Evolutionary conservation across 2,797 vertebrate species (phyloP), one percentile per base, ranked within the genome.

Genomic region (Geotrypetes seraphini): DNA sequence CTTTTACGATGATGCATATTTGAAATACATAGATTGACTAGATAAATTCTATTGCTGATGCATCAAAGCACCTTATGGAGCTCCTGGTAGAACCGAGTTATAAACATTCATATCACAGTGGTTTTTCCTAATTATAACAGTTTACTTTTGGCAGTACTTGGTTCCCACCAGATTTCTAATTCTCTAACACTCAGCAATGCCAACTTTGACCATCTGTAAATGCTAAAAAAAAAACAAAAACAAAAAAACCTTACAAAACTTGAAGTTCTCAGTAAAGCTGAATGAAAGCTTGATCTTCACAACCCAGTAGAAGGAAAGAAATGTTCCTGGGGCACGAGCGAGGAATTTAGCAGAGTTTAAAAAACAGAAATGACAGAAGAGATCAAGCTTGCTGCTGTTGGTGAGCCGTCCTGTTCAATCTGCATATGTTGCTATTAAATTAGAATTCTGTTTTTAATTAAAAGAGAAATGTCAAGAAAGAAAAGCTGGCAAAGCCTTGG

Each of bases 121-220:
- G 31, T 31, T 53, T 19, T 19, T 43, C 69, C 47, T 63, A 50
- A 60, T 57, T 63, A 49, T 50, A 51, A 47, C 42, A 53, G 47
- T 70, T 75, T 63, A 41, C 52, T 66, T 66, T 70, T 79, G 74
- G 70, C 72, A 65, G 43, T 23, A 40, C 47, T 53, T 40, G 53
- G 34, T 49, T 74, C 61, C 47, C 67, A 43, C 53, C 74, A 74
- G 73, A 66, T 69, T 73, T 68, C 51, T 52, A 60, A 55, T 41
- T n/a, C n/a, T 60, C 66, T 63, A 71, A 65, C 43, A 57, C 54
- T 63, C 65, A 63, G 42, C 43, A 52, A 61, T 73, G 76, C 66
- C 71, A 79, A 79, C 71, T 63, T 63, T 67, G 68, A 43, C 77
- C 73, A 79, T 79, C 75, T 81, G 78, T 69, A 78, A 68, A 72